A percentile compares a stretch with the other conserved stretches of the same genome.
phyloP scores from a whole-genome alignment of 1,140 invertebrate species.

The Heliconius nattereri region DNA sequence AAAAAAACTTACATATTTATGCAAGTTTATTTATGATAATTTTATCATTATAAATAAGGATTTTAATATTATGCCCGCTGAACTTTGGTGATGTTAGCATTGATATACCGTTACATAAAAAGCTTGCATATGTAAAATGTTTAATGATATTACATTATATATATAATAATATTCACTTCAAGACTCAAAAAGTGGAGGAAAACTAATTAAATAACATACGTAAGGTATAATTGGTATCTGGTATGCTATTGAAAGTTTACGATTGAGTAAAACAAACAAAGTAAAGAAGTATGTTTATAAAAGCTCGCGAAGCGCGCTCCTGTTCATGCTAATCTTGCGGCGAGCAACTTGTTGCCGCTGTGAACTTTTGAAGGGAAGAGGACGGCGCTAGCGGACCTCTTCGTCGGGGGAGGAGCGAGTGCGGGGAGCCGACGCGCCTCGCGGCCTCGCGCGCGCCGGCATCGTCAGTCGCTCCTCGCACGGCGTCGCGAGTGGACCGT shows the following conservation, averaged over 20 bases:
- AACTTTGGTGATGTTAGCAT: neutral
- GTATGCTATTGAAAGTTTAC: conserved; percentile 68
- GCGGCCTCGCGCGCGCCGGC: conserved; percentile 51
- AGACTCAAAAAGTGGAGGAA: neutral
- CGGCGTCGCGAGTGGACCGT: conserved; percentile 50
- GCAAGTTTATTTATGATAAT: too few species aligned
- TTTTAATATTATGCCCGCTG: neutral
- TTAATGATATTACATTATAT: neutral
- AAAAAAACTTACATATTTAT: neutral
- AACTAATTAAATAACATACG: conserved; percentile 11
- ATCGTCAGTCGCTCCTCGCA: conserved; percentile 69
- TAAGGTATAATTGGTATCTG: conserved; percentile 24
- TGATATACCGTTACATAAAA: too few species aligned
- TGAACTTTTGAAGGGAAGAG: conserved; percentile 70
- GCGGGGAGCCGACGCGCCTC: conserved; percentile 69
- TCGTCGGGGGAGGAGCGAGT: conserved; percentile 74
- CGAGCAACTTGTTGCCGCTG: conserved; percentile 78
- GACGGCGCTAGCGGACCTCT: conserved; percentile 57
- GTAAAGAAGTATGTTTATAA: conserved; percentile 77
- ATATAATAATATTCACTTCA: neutral
- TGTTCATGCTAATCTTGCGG: conserved; percentile 79
- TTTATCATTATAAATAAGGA: neutral
- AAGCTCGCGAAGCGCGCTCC: conserved; percentile 78
- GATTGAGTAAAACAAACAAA: conserved; percentile 77
- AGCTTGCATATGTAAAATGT: neutral